These are phyloP conservation scores for Trilocha varians DNA, from an alignment of 2,888 invertebrate species.

Conservation along the genomic window DNA sequence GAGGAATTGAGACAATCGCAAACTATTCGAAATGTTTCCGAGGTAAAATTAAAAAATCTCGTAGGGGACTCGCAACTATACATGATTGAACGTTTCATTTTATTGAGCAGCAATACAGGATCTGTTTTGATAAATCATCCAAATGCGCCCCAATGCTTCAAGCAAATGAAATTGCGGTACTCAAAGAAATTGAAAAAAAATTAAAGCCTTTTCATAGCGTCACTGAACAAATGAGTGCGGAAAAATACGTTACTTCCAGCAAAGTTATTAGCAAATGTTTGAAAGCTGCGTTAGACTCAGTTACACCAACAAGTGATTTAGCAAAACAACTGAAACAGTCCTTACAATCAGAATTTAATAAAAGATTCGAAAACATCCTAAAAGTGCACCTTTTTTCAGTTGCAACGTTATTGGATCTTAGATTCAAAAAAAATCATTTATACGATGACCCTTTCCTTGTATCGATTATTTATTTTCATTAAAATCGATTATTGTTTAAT, in stretches of 20 bases:
- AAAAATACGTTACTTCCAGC: conserved; percentile 11
- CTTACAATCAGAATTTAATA: conserved; percentile 10
- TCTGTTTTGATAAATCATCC: conserved; percentile 16
- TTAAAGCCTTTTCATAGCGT: conserved; percentile 9
- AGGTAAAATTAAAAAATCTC: conserved; percentile 14
- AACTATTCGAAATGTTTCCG: conserved; percentile 12
- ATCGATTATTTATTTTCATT: no score
- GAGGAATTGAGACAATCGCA: conserved; percentile 17
- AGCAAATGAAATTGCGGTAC: conserved; percentile 17
- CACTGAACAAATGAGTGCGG: conserved; percentile 8
- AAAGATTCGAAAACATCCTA: conserved; percentile 14
- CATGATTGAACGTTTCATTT: conserved; percentile 12
- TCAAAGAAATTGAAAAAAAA: conserved; percentile 7
- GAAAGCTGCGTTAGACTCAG: conserved; percentile 7
- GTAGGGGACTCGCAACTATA: conserved; percentile 18
- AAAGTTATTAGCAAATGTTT: conserved; percentile 9
- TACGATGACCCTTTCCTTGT: no score
- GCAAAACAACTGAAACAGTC: conserved; percentile 10
- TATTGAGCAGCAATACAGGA: conserved; percentile 13
- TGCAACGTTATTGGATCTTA: conserved; percentile 9
- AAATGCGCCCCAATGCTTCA: conserved; percentile 15
- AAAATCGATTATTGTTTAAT: no score
- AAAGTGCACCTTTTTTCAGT: conserved; percentile 11
- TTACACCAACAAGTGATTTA: conserved; percentile 10
- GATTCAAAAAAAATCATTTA: conserved; percentile 11